Evolutionary conservation across 92 coral and sea anemone species (phyloP).

Genomic region (Parazoanthus atlanticus): DNA sequence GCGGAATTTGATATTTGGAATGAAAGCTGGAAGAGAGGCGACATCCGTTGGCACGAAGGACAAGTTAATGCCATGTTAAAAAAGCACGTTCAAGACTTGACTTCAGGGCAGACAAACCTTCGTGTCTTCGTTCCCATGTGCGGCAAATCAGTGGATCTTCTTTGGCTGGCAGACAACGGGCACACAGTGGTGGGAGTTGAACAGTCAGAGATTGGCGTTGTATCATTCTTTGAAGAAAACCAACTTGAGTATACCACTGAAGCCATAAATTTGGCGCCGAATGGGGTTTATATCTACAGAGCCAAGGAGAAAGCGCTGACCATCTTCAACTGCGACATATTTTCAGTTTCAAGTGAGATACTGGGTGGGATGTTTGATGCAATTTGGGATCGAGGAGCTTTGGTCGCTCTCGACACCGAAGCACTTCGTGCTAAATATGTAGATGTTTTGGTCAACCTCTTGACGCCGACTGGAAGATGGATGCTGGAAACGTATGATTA

Average conservation of each 20-base stretch:
- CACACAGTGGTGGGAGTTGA: slow-evolving; percentile 64
- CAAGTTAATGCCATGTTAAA: slow-evolving; percentile 9
- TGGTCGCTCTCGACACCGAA: slow-evolving; percentile 34
- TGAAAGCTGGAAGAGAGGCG: neutral
- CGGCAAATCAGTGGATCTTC: slow-evolving; percentile 55
- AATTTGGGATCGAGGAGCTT: slow-evolving; percentile 59
- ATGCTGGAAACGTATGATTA: slow-evolving; percentile 8
- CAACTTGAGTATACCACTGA: slow-evolving; percentile 49
- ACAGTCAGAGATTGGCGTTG: slow-evolving; percentile 14
- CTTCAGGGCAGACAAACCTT: slow-evolving; percentile 42
- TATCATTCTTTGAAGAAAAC: slow-evolving; percentile 54
- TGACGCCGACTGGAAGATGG: slow-evolving; percentile 12
- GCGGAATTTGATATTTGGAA: neutral
- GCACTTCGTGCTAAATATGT: slow-evolving; percentile 18
- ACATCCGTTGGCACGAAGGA: slow-evolving; percentile 11
- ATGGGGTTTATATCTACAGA: slow-evolving; percentile 54
- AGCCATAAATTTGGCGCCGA: slow-evolving; percentile 54
- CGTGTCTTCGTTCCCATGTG: slow-evolving; percentile 61
- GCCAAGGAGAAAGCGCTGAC: slow-evolving; percentile 61
- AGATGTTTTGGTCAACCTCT: neutral
- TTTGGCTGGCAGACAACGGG: slow-evolving; percentile 64
- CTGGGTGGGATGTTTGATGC: slow-evolving; percentile 56
- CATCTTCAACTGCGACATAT: slow-evolving; percentile 48
- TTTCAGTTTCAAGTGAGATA: slow-evolving; percentile 35
- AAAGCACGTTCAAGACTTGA: slow-evolving; percentile 45